phyloP scores from a whole-genome alignment of 2,113 vertebrate genomes.

The Raja brachyura region DNA sequence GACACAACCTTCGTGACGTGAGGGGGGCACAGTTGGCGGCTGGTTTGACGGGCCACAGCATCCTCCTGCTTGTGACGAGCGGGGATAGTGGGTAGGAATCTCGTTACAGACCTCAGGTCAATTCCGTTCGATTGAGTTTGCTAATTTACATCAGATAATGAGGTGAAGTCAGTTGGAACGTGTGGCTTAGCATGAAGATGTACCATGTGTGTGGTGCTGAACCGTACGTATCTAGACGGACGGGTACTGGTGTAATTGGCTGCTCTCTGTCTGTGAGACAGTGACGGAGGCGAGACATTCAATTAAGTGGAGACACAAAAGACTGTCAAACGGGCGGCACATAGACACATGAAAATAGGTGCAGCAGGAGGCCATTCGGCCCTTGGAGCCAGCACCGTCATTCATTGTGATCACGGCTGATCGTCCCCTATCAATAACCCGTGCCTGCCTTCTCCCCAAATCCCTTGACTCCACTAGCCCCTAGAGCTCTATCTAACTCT shows the following conservation, averaged over 20 bases:
- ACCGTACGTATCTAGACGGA: not conserved
- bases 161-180: not conserved
- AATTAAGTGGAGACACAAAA: not conserved
- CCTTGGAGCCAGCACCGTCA: no score
- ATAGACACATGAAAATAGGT: no score
- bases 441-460: no score
- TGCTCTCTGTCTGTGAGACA: not conserved
- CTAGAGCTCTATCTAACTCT: no score
- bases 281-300: not conserved
- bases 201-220: not conserved
- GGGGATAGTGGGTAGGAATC: not conserved
- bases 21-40: not conserved
- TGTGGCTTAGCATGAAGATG: not conserved
- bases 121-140: not conserved
- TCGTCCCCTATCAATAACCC: no score
- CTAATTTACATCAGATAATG: not conserved
- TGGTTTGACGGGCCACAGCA: not conserved
- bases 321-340: no score
- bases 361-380: no score
- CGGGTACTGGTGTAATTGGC: not conserved
- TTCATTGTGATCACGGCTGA: no score
- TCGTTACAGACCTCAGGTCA: not conserved
- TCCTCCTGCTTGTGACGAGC: not conserved
- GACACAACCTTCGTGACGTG: not conserved
- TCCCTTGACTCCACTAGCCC: no score